Evolutionary conservation across 2,797 vertebrate species (phyloP).

Genomic region (Macropus fuliginosus): DNA sequence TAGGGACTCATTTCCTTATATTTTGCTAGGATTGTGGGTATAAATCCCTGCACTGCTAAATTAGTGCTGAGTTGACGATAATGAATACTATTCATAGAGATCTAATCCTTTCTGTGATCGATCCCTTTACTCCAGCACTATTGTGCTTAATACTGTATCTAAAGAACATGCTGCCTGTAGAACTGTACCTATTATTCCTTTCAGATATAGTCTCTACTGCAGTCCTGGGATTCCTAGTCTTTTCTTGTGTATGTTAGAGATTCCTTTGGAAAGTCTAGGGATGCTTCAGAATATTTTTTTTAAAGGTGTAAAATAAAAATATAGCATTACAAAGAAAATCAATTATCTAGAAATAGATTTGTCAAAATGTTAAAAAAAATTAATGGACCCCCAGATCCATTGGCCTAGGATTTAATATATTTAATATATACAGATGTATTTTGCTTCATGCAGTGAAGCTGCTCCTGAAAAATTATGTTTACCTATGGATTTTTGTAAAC

Average conservation of each 20-base stretch:
- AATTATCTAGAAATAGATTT: background rate
- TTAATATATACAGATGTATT: background rate
- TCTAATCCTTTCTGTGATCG: background rate
- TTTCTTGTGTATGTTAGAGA: background rate
- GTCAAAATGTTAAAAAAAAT: background rate
- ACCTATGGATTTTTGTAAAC: constrained; percentile 34
- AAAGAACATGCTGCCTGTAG: background rate
- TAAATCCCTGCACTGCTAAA: background rate
- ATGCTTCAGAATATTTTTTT: background rate
- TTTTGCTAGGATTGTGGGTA: background rate
- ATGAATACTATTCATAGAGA: background rate
- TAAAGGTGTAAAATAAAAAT: background rate
- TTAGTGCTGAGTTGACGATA: background rate
- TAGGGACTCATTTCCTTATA: background rate
- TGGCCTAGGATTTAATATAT: background rate
- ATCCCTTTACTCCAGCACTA: background rate
- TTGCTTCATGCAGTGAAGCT: background rate
- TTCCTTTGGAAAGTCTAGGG: background rate
- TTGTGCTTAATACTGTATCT: background rate
- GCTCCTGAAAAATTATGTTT: background rate
- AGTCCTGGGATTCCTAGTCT: background rate
- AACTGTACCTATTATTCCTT: background rate
- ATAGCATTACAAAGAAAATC: background rate
- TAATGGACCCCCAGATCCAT: background rate
- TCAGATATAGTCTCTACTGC: background rate